Evolutionary conservation across 2,797 vertebrate species (phyloP), one percentile per base, ranked within the genome.

Genomic region (Eulemur mongoz): DNA sequence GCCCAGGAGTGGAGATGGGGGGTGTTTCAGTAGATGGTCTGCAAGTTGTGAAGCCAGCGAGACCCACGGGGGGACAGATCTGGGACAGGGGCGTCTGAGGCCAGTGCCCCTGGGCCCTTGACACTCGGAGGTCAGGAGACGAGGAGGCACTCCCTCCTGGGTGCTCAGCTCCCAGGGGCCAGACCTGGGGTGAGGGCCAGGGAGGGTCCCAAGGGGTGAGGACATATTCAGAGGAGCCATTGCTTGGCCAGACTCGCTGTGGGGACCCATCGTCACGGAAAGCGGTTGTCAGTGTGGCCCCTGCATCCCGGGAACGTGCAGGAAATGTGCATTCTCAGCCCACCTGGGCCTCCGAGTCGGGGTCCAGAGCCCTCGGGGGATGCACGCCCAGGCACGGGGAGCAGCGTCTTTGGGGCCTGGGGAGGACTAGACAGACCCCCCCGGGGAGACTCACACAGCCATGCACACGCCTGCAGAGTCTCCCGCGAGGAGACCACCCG

Each of bases 301-400:
- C 38, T 5, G 17, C 4, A 0, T 48, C 5, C 9, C 70, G 4
- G 40, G 40, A 25, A 17, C 40, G 14, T 8, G 70, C 25, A 4
- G 43, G 40, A 25, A 30, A 15, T 17, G 27, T 18, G 20, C 15
- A 8, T 35, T 32, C 20, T 32, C 30, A 11, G 12, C 27, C 14
- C 43, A 13, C 61, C 87, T n/a, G 61, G 48, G 38, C 43, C 35
- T 45, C 57, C 7, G 57, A 75, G 43, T 52, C 32, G 2, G 4
- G 70, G 40, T 72, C n/a, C 78, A 17, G 65, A 30, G 40, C 17
- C 32, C 65, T 67, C 11, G 1, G 7, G 67, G 32, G 17, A 4
- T 3, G 17, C 25, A 0, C 0, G 12, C 40, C 65, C n/a, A 32
- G 18, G n/a, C 38, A n/a, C 63, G 30, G 45, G 45, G 45, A 75